A percentile compares a stretch with the other conserved stretches of the same genome.
Conservation (phyloP, 2,113 vertebrate genomes). For the Chloropsis hardwickii region DNA sequence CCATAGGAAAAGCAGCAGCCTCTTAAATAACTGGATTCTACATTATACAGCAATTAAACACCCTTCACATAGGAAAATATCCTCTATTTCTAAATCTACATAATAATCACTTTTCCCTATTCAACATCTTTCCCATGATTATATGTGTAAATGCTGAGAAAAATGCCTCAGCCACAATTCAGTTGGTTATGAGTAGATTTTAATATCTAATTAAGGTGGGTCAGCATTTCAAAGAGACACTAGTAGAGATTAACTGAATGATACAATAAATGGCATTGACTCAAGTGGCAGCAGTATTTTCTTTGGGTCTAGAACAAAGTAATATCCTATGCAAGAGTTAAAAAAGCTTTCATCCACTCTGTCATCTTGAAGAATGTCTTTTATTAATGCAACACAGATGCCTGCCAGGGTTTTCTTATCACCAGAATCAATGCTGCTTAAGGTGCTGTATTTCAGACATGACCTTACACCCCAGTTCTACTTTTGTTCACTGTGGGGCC, state of each 20-base stretch:
- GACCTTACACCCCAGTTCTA: not conserved
- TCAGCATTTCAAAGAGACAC: constrained; percentile 27
- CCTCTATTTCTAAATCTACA: constrained; percentile 15
- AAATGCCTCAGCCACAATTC: not conserved
- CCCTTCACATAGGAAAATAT: not conserved
- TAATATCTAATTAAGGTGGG: constrained; percentile 13
- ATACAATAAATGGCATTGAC: not conserved
- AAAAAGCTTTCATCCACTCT: constrained; percentile 21
- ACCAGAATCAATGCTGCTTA: constrained; percentile 1
- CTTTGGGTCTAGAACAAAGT: not conserved
- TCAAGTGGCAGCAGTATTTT: not conserved
- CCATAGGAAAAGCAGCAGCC: not conserved
- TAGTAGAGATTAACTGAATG: not conserved
- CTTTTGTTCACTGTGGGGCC: not conserved
- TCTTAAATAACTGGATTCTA: not conserved
- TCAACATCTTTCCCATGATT: not conserved
- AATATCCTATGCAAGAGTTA: not conserved
- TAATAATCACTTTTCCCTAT: not conserved
- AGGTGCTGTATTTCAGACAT: not conserved
- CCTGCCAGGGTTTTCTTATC: constrained; percentile 33
- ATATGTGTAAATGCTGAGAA: not conserved
- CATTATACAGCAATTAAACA: constrained; percentile 25
- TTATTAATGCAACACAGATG: not conserved
- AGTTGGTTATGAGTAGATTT: not conserved
- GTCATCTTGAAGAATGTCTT: not conserved